Evolutionary conservation across 1,140 invertebrate species (phyloP).

Genomic region (Pachypeltis micranthus): DNA sequence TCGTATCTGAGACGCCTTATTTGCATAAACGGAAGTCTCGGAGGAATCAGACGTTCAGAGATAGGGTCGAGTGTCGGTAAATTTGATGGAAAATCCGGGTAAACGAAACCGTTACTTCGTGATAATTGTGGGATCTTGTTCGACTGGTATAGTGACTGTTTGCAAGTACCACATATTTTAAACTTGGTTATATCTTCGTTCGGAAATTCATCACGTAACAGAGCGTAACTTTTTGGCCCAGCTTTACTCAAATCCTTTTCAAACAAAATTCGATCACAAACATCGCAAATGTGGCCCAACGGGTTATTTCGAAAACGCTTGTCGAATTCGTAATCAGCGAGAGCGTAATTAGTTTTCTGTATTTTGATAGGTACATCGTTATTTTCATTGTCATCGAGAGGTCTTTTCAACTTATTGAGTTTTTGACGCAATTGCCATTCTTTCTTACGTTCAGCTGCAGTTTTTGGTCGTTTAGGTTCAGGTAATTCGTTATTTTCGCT

Average conservation of each 20-base stretch:
- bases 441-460: constrained; percentile 1
- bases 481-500: neutral
- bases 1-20: constrained; percentile 6
- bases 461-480: neutral
- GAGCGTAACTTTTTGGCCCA: neutral
- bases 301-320: neutral
- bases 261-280: neutral
- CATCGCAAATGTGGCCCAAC: neutral
- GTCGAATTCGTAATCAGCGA: neutral
- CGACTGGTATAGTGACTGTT: neutral
- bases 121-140: neutral
- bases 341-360: neutral
- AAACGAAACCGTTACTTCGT: neutral
- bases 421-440: neutral
- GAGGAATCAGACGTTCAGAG: neutral
- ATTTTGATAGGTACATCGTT: neutral
- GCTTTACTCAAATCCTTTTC: neutral
- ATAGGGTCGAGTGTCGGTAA: neutral
- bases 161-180: constrained; percentile 1
- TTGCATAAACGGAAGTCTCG: constrained; percentile 1
- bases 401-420: neutral
- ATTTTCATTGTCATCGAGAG: neutral
- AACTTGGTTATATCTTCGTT: neutral
- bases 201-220: neutral
- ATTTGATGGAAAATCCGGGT: neutral